Conservation (phyloP, 2,888 invertebrate species). For the Torymus tubicola region DNA sequence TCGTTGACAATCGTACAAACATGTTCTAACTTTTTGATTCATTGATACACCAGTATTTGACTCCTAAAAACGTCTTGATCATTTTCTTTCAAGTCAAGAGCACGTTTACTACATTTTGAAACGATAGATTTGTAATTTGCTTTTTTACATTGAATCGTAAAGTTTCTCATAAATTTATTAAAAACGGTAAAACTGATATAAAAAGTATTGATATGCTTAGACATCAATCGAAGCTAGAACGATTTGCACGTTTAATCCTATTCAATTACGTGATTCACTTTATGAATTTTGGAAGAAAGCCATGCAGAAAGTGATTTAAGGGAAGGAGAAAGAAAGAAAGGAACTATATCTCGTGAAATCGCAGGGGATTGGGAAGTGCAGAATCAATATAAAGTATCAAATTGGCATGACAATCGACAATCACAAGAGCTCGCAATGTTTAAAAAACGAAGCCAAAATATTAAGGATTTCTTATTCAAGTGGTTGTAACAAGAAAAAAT, state of each 20-base stretch:
- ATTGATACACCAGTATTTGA: too few relatives aligned
- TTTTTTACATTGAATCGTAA: too few relatives aligned
- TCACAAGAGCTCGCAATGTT: slow-evolving; percentile 67
- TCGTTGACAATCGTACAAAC: neutral
- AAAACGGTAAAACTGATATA: too few relatives aligned
- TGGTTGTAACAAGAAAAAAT: too few relatives aligned
- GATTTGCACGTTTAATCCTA: slow-evolving; percentile 44
- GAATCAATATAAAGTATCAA: slow-evolving; percentile 56
- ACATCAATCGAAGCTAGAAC: slow-evolving; percentile 46
- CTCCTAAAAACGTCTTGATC: too few relatives aligned
- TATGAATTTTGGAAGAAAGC: slow-evolving; percentile 59
- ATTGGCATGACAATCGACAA: slow-evolving; percentile 73
- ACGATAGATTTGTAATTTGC: too few relatives aligned
- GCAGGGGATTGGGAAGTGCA: slow-evolving; percentile 35
- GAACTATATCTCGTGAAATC: slow-evolving; percentile 66
- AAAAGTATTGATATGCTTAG: neutral
- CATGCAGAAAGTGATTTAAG: slow-evolving; percentile 46
- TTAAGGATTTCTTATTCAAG: too few relatives aligned
- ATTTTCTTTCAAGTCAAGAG: too few relatives aligned
- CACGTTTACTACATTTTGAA: too few relatives aligned
- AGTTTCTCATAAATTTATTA: too few relatives aligned
- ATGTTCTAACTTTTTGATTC: too few relatives aligned
- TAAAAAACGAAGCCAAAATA: neutral
- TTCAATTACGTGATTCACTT: slow-evolving; percentile 56
- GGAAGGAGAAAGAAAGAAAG: slow-evolving; percentile 19